phyloP scores from a whole-genome alignment of 1,140 invertebrate genomes.

The Pentalonia nigronervosa region DNA sequence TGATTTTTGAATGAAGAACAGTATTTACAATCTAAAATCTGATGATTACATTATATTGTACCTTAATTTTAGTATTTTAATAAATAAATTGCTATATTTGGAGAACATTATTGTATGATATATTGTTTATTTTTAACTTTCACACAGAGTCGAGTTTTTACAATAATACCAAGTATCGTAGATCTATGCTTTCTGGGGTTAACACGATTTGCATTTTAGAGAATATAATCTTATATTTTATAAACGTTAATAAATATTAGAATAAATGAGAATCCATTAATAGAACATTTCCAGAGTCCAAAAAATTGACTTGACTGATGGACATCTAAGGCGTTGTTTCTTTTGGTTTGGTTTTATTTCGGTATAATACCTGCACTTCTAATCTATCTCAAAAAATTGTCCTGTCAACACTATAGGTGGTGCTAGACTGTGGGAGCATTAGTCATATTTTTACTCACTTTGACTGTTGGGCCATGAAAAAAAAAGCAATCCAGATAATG shows the following conservation, averaged over 20 bases:
- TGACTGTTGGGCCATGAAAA: not conserved
- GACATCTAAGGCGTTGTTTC: not conserved
- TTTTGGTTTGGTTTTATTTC: not conserved
- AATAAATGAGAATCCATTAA: not conserved
- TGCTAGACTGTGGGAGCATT: not conserved
- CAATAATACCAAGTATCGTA: not conserved
- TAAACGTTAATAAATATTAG: not conserved
- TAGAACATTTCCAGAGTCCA: not conserved
- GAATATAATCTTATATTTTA: not conserved
- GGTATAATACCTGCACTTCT: not conserved
- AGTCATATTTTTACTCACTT: not conserved
- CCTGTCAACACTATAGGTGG: not conserved
- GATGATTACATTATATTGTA: not conserved
- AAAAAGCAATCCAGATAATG: constrained; percentile 16
- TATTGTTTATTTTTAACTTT: not conserved
- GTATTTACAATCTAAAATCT: not conserved
- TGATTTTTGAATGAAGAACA: not conserved
- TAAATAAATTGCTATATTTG: not conserved
- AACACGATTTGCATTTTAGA: not conserved
- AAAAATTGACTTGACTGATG: not conserved
- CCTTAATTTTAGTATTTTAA: not conserved
- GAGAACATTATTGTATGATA: not conserved
- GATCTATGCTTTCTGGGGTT: not conserved
- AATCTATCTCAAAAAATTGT: not conserved
- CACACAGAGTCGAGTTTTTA: not conserved